Evolutionary conservation across 2,888 invertebrate species (phyloP), one percentile per base, ranked within the genome.

Genomic region (Nomada flava): DNA sequence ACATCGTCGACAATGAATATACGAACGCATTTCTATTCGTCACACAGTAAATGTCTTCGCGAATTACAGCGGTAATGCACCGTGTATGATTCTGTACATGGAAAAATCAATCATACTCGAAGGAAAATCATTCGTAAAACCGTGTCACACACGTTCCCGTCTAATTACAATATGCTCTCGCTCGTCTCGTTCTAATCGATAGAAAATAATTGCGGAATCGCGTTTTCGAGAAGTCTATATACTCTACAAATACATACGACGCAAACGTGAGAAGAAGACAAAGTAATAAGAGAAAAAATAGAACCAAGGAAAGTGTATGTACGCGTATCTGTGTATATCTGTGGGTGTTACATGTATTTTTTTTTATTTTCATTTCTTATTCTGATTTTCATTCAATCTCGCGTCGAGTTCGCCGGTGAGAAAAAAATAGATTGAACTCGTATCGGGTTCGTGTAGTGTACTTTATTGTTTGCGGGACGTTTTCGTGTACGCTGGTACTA

Each of bases 91-190:
- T 36, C 60, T 62, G 71, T 26, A 60, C 70, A 65, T 62, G 50
- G 47, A 68, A 63, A 57, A 73, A 53, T 36, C 23, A 23, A 55
- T 55, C 36, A 18, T 80, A 73, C 20, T 26, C 59, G 52, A 73
- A 69, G 64, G 23, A 74, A 77, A 73, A 73, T 80, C 62, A 69
- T 69, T 20, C 59, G 47, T 36, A 47, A 80, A 80, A 36, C 36
- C 68, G 74, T 73, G 72, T 80, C 73, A 71, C 79, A 80, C 65
- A 52, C 74, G 68, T 69, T 64, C 74, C 59, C 59, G 44, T 72
- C 55, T 64, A 47, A 55, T 80, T 80, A 55, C 80, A 52, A 52
- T 68, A 29, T 60, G 62, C 55, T 62, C 47, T 76, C 53, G 23
- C 55, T 50, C 23, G 11, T 69, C 42, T 59, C 59, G 26, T 65